Percentiles rank a stretch among this genome's conserved stretches.
Conservation (phyloP, 2,888 invertebrate genomes). For the Drosophila dives region DNA sequence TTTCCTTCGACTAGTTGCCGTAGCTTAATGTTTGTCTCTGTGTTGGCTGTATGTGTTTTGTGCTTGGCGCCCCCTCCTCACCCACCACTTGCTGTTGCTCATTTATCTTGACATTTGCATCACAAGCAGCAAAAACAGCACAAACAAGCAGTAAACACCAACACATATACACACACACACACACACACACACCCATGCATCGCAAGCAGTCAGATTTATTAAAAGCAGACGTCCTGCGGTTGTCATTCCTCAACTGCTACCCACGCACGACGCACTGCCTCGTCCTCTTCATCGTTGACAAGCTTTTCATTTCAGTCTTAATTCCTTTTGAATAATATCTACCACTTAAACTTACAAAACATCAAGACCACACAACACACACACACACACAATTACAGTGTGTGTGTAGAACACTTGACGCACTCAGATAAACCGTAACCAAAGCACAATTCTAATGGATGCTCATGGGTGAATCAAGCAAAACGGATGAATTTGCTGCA, state of each 20-base stretch:
- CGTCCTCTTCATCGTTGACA: conserved; percentile 57
- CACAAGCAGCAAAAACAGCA: conserved; percentile 61
- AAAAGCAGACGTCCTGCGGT: conserved; percentile 68
- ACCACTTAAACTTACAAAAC: conserved; percentile 79
- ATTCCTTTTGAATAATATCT: conserved; percentile 81
- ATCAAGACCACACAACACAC: conserved; percentile 57
- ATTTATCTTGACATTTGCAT: conserved; percentile 72
- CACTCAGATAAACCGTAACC: conserved; percentile 52
- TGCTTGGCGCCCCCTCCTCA: conserved; percentile 6
- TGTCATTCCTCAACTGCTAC: conserved; percentile 41
- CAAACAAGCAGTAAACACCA: conserved; percentile 51
- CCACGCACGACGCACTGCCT: conserved; percentile 17
- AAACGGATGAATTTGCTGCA: not conserved
- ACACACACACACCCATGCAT: conserved; percentile 26
- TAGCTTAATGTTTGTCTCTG: conserved; percentile 6
- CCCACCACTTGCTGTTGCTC: conserved; percentile 54
- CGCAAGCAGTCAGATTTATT: conserved; percentile 69
- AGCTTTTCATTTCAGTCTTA: conserved; percentile 77
- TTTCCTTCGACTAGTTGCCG: conserved; percentile 15
- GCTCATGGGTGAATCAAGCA: conserved; percentile 14
- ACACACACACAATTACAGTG: conserved; percentile 14
- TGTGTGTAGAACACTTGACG: conserved; percentile 22
- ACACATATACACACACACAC: not conserved
- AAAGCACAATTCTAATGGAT: conserved; percentile 45
- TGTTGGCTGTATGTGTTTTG: not conserved